These are phyloP conservation scores for Deilephila porcellus DNA, from an alignment of 2,888 invertebrate genomes.

Conservation along the genomic window DNA sequence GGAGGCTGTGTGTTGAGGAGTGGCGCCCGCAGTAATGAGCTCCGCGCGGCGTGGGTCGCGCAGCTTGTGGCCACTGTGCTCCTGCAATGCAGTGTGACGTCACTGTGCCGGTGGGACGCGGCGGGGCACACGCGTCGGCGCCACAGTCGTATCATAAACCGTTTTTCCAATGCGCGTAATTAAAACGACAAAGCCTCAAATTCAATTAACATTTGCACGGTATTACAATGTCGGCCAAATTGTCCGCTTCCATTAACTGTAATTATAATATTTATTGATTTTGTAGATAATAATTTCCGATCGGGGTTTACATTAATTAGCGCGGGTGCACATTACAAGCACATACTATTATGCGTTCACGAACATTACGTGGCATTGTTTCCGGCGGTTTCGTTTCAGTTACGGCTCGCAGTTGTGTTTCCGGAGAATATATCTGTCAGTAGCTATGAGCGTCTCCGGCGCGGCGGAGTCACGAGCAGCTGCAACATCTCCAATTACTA, in stretches of 20 bases:
- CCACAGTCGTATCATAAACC: neutral
- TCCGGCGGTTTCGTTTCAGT: neutral
- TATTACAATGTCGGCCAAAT: neutral
- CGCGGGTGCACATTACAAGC: no score
- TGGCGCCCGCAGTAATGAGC: no score
- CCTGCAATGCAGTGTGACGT: no score
- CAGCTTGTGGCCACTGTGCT: no score
- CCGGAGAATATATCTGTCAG: no score
- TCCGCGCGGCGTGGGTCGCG: no score
- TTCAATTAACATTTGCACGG: constrained; percentile 6
- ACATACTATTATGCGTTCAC: no score
- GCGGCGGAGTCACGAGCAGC: no score
- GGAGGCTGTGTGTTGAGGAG: no score
- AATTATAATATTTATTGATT: constrained; percentile 20
- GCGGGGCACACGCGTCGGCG: neutral
- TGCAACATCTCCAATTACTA: no score
- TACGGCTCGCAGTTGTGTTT: no score
- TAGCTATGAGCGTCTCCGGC: no score
- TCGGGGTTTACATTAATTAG: constrained; percentile 12
- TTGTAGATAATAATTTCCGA: constrained; percentile 13
- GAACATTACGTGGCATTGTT: neutral
- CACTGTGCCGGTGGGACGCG: neutral
- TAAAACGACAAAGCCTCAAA: constrained; percentile 13
- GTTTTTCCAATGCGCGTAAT: neutral
- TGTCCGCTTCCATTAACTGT: constrained; percentile 14